phyloP scores from a whole-genome alignment of 2,113 vertebrate species.

The Danionella cerebrum region DNA sequence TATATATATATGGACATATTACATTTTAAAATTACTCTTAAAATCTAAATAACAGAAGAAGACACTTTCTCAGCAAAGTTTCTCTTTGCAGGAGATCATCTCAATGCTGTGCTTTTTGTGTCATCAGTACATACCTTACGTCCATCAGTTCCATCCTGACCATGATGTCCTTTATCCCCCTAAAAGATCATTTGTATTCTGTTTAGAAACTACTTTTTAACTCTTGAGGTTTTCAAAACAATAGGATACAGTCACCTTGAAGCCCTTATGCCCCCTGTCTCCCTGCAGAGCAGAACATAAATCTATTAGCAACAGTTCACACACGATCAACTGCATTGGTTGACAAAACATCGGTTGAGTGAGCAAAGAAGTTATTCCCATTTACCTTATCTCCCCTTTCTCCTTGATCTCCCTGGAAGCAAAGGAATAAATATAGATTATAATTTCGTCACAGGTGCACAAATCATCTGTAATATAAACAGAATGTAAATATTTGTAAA shows the following conservation, averaged over 20 bases:
- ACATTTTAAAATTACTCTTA: no score
- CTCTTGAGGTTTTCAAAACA: background rate
- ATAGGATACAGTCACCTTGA: slow-evolving; percentile 69
- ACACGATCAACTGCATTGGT: background rate
- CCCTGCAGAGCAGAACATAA: slow-evolving; percentile 70
- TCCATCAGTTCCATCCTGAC: slow-evolving; percentile 81
- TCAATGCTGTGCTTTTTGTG: background rate
- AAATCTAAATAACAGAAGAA: no score
- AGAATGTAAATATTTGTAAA: slow-evolving; percentile 4
- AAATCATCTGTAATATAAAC: background rate
- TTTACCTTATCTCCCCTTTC: slow-evolving; percentile 79
- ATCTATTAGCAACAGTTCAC: background rate
- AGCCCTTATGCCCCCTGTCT: slow-evolving; percentile 83
- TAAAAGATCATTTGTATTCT: slow-evolving; percentile 42
- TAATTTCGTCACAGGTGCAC: background rate
- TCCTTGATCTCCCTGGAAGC: slow-evolving; percentile 85
- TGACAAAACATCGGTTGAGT: background rate
- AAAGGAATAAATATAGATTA: slow-evolving; percentile 27
- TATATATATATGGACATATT: no score
- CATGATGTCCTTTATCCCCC: slow-evolving; percentile 87
- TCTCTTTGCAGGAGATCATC: no score
- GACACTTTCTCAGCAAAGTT: no score
- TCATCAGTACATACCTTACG: slow-evolving; percentile 72
- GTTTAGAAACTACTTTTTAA: background rate
- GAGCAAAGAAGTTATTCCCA: background rate